Evolutionary conservation across 2,888 invertebrate genomes (phyloP).

Genomic region (Agelastica alni): DNA sequence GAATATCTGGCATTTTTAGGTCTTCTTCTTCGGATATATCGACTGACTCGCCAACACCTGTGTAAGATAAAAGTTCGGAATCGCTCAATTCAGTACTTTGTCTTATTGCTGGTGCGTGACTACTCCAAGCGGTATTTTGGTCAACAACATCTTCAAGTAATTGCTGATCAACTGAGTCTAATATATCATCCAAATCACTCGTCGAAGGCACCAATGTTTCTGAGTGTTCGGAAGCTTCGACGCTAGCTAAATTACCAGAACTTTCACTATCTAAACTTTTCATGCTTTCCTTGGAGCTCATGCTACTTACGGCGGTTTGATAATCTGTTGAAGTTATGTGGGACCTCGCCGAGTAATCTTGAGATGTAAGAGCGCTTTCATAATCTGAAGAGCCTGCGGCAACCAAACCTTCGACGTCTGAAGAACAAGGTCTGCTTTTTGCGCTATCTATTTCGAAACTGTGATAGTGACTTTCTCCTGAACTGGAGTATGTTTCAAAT

Average conservation of each 20-base stretch:
- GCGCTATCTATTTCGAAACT: constrained; percentile 80
- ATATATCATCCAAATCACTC: constrained; percentile 76
- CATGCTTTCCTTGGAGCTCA: constrained; percentile 88
- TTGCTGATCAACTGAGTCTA: constrained; percentile 65
- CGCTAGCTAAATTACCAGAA: constrained; percentile 85
- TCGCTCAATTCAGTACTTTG: constrained; percentile 50
- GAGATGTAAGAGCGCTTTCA: constrained; percentile 81
- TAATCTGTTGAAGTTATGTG: constrained; percentile 82
- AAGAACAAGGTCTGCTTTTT: constrained; percentile 79
- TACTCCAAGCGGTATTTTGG: constrained; percentile 39
- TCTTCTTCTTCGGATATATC: constrained; percentile 63
- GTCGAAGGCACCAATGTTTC: constrained; percentile 92
- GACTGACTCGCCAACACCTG: constrained; percentile 57
- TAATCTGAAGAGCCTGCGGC: constrained; percentile 83
- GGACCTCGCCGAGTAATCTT: constrained; percentile 73
- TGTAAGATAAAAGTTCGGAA: constrained; percentile 42
- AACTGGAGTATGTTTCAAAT: constrained; percentile 81
- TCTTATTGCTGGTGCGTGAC: constrained; percentile 34
- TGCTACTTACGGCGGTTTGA: constrained; percentile 82
- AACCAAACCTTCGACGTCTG: constrained; percentile 81
- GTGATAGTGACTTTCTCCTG: constrained; percentile 87
- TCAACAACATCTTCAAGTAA: constrained; percentile 51
- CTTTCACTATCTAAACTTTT: constrained; percentile 88
- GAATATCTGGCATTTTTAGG: constrained; percentile 60
- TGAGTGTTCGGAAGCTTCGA: constrained; percentile 89